Percentiles rank a stretch among this genome's conserved stretches.
These are phyloP conservation scores for Pedionomus torquatus DNA, from an alignment of 2,113 vertebrate species.

Conservation along the genomic window DNA sequence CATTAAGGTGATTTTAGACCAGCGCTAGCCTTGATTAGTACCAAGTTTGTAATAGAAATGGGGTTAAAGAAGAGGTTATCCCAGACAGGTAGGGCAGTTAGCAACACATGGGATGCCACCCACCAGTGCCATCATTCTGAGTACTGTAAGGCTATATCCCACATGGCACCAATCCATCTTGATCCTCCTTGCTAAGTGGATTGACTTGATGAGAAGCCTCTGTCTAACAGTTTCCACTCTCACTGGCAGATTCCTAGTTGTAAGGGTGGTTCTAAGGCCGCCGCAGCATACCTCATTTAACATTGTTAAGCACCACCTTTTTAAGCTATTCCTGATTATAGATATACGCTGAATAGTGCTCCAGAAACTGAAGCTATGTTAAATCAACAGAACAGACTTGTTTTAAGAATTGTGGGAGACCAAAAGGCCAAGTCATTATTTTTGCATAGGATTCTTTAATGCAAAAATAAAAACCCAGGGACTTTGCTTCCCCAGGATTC, in stretches of 20 bases:
- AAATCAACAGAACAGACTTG: conserved; percentile 2
- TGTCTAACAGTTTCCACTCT: not conserved
- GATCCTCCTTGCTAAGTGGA: not conserved
- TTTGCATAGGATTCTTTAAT: conserved; percentile 39
- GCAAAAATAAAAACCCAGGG: conserved; percentile 36
- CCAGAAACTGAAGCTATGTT: not conserved
- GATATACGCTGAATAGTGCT: not conserved
- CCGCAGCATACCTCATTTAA: not conserved
- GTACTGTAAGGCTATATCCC: not conserved
- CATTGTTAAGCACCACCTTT: not conserved
- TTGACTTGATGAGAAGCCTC: not conserved
- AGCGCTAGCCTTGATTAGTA: not conserved
- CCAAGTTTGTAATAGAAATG: not conserved
- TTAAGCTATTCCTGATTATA: not conserved
- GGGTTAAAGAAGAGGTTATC: not conserved
- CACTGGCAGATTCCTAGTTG: not conserved
- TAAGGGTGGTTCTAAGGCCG: not conserved
- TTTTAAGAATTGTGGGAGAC: conserved; percentile 20
- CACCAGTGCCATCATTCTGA: not conserved
- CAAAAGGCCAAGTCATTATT: conserved; percentile 39
- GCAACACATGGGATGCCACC: not conserved
- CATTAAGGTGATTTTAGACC: not conserved
- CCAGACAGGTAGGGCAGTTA: not conserved
- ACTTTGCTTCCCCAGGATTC: not conserved
- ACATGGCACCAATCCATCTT: not conserved